Evolutionary conservation across 2,888 invertebrate species (phyloP).

Genomic region (Ophion costatus): DNA sequence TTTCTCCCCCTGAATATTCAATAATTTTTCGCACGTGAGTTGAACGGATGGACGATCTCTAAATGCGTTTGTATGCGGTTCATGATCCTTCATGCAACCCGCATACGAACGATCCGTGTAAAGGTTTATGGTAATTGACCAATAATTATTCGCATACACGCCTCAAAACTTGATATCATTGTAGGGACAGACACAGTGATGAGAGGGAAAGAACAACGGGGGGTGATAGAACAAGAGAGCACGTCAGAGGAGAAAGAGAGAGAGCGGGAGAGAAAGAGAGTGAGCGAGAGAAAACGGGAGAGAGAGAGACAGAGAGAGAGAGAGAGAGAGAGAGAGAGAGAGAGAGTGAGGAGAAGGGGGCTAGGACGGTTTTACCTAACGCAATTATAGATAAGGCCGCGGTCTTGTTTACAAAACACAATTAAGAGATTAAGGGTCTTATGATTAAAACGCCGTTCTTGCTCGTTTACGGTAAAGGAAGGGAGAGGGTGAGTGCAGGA

Average conservation of each 20-base stretch:
- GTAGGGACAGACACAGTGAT: background rate
- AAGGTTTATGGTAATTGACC: conserved; percentile 31
- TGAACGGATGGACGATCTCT: background rate
- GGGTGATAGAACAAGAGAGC: background rate
- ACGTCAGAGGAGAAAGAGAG: background rate
- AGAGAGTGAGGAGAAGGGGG: background rate
- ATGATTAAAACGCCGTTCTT: conserved; percentile 66
- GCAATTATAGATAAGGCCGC: conserved; percentile 70
- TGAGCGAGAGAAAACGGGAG: background rate
- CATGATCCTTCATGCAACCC: background rate
- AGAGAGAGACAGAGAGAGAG: background rate
- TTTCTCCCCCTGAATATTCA: background rate
- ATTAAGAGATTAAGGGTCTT: conserved; percentile 70
- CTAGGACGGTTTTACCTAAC: conserved; percentile 48
- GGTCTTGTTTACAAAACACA: conserved; percentile 68
- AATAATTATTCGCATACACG: conserved; percentile 47
- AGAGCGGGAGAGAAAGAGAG: background rate
- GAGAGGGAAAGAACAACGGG: background rate
- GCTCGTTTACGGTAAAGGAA: conserved; percentile 25
- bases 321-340: background rate
- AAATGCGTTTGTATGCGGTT: background rate
- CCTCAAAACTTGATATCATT: conserved; percentile 37
- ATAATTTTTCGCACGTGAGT: background rate
- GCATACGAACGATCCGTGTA: background rate
- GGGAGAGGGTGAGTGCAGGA: background rate